A percentile compares a stretch with the other conserved stretches of the same genome.
Conservation (phyloP, 2,113 vertebrate genomes). For the Neotoma lepida region DNA sequence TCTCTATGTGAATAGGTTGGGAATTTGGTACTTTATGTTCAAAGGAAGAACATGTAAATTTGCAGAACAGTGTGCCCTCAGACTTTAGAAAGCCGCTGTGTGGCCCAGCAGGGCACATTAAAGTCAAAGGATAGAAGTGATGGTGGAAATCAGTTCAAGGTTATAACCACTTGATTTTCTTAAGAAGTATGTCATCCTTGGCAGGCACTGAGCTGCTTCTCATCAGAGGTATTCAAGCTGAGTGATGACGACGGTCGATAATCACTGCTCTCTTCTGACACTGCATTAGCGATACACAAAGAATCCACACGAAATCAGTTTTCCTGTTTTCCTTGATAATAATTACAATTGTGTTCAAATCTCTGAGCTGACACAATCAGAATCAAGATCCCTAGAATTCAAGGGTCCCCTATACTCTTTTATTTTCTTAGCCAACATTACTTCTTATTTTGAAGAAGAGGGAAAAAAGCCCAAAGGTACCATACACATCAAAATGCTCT, state of each 20-base stretch:
- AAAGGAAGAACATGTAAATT: not conserved
- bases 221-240: not conserved
- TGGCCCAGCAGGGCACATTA: not conserved
- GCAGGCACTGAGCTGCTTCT: conserved; percentile 7
- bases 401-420: conserved; percentile 32
- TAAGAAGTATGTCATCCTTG: not conserved
- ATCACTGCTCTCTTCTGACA: not conserved
- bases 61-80: not conserved
- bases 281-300: conserved; percentile 10
- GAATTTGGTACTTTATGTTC: not conserved
- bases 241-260: not conserved
- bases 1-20: not conserved
- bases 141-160: not conserved
- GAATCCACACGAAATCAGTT: not conserved
- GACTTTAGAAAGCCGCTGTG: not conserved
- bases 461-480: conserved; percentile 64
- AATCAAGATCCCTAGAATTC: conserved; percentile 61
- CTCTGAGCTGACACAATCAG: conserved; percentile 38
- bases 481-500: conserved; percentile 75
- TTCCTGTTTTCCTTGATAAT: conserved; percentile 42
- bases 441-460: conserved; percentile 73
- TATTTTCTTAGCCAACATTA: conserved; percentile 48
- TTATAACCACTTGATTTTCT: not conserved
- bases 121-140: not conserved
- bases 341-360: conserved; percentile 55